Conservation (phyloP, 2,113 vertebrate genomes). For the Promerops cafer region DNA sequence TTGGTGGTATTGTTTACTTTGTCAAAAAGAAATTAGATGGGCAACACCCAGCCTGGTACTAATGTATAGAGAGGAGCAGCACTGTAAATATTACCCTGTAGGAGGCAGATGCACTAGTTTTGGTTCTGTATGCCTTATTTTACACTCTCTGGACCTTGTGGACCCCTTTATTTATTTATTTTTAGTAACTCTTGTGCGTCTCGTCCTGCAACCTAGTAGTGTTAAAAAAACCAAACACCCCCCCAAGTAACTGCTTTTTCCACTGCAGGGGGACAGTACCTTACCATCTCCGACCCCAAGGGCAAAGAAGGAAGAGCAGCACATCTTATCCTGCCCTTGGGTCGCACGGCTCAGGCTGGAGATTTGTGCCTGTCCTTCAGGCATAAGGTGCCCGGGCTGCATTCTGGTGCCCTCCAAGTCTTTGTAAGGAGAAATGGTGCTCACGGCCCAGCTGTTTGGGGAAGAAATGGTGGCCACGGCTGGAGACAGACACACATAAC, state of each 20-base stretch:
- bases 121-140: background rate
- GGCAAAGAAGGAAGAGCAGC: slow-evolving; percentile 78
- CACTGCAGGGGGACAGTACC: slow-evolving; percentile 83
- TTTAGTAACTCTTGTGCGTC: background rate
- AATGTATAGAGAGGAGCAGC: background rate
- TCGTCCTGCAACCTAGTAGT: background rate
- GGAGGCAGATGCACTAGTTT: background rate
- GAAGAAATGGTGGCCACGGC: slow-evolving; percentile 82
- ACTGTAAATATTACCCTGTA: background rate
- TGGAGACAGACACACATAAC: slow-evolving; percentile 90
- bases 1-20: background rate
- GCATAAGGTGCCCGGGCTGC: slow-evolving; percentile 84
- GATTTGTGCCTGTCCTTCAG: slow-evolving; percentile 90
- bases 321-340: slow-evolving; percentile 81
- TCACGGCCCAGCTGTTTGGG: slow-evolving; percentile 87
- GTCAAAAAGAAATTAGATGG: background rate
- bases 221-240: background rate
- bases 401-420: slow-evolving; percentile 87
- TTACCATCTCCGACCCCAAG: slow-evolving; percentile 80
- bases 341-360: slow-evolving; percentile 65
- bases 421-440: slow-evolving; percentile 81
- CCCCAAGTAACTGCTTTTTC: background rate
- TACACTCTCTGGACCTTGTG: background rate
- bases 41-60: background rate
- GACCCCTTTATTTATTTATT: background rate